phyloP scores from a whole-genome alignment of 1,140 invertebrate species.

The Drosophila lacteicornis region DNA sequence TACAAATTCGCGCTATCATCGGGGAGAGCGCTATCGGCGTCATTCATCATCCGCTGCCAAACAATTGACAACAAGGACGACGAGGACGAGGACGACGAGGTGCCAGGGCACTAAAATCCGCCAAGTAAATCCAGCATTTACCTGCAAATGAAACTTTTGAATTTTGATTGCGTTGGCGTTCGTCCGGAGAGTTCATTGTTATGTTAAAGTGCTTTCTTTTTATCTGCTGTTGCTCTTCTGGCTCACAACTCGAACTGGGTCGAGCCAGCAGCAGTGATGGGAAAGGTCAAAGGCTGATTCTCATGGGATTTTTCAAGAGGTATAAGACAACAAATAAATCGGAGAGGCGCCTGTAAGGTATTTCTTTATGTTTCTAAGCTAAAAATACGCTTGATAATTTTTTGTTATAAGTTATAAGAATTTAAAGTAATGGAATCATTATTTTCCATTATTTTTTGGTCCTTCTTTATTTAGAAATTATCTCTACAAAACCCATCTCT shows the following conservation, averaged over 20 bases:
- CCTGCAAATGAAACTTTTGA: slow-evolving; percentile 81
- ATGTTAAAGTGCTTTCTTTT: slow-evolving; percentile 68
- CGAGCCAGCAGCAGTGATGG: slow-evolving; percentile 11
- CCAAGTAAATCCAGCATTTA: slow-evolving; percentile 58
- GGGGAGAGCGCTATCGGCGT: slow-evolving; percentile 64
- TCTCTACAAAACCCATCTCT: not conserved
- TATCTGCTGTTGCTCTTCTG: slow-evolving; percentile 35
- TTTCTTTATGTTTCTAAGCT: not conserved
- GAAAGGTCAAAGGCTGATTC: not conserved
- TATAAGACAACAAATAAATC: not conserved
- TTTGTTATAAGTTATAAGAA: too few relatives aligned
- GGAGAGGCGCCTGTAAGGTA: too few relatives aligned
- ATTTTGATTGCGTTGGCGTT: slow-evolving; percentile 71
- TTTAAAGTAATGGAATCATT: too few relatives aligned
- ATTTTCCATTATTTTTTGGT: too few relatives aligned
- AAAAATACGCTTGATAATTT: too few relatives aligned
- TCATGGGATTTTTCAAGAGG: not conserved
- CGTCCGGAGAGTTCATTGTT: slow-evolving; percentile 43
- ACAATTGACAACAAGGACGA: slow-evolving; percentile 73
- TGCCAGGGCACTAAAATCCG: slow-evolving; percentile 19
- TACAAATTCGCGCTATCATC: slow-evolving; percentile 73
- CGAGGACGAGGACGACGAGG: slow-evolving; percentile 6
- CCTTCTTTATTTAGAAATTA: not conserved
- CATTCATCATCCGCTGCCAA: slow-evolving; percentile 80
- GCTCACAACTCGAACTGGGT: slow-evolving; percentile 11